Conservation (phyloP, 1,140 invertebrate species). For the Zaprionus kolodkinae region DNA sequence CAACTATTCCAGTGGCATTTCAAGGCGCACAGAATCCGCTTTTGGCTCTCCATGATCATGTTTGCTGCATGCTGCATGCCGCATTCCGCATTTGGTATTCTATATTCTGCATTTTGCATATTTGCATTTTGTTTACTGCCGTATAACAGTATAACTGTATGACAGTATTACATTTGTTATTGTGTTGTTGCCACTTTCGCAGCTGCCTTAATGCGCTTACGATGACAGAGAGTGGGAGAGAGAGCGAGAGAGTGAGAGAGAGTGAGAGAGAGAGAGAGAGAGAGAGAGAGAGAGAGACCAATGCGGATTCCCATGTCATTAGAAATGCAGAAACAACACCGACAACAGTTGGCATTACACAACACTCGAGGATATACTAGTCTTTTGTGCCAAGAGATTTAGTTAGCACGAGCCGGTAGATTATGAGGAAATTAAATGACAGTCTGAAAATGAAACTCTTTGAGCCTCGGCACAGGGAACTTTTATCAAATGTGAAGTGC, state of each 20-base stretch:
- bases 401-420: conserved; percentile 5
- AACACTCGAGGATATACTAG: background rate
- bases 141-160: conserved; percentile 29
- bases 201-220: conserved; percentile 63
- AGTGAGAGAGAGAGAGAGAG: conserved; percentile 3
- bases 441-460: background rate
- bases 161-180: conserved; percentile 42
- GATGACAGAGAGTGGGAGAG: background rate
- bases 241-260: no score
- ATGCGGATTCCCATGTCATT: conserved; percentile 26
- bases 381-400: background rate
- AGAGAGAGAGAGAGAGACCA: background rate
- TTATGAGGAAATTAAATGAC: conserved; percentile 11
- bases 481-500: background rate
- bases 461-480: background rate
- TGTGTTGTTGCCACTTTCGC: conserved; percentile 23
- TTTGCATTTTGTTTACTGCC: conserved; percentile 75
- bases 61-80: conserved; percentile 1
- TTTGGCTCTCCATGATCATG: no score
- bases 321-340: conserved; percentile 9
- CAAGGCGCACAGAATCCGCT: no score
- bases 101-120: conserved; percentile 37
- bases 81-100: background rate
- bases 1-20: conserved; percentile 40
- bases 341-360: conserved; percentile 67